Evolutionary conservation across 2,888 invertebrate species (phyloP).

Genomic region (Diogma glabrata): DNA sequence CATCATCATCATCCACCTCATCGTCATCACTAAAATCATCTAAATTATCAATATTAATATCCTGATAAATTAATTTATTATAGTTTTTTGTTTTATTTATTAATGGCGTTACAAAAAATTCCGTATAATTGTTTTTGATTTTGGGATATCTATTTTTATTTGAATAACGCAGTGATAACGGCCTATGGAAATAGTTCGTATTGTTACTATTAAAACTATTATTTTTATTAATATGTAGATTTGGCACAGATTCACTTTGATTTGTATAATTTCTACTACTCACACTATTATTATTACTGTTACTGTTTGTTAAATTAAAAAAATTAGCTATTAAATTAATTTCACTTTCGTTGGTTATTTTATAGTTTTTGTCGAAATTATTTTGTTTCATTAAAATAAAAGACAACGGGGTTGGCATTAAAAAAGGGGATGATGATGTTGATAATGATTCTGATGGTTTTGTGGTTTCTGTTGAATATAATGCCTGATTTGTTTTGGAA

Average conservation of each 20-base stretch:
- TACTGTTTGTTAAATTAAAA: slow-evolving; percentile 4
- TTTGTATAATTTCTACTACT: neutral
- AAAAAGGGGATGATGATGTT: neutral
- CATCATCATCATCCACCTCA: slow-evolving; percentile 1
- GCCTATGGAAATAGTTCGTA: slow-evolving; percentile 5
- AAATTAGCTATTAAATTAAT: slow-evolving; percentile 3
- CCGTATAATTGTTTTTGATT: slow-evolving; percentile 7
- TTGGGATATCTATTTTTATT: slow-evolving; percentile 6
- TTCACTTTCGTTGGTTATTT: slow-evolving; percentile 7
- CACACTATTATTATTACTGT: slow-evolving; percentile 7
- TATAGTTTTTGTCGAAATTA: too few species aligned
- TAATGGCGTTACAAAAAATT: slow-evolving; percentile 7
- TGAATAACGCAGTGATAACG: slow-evolving; percentile 1
- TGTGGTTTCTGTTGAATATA: neutral
- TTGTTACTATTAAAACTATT: neutral
- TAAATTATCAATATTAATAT: slow-evolving; percentile 6
- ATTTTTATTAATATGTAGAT: slow-evolving; percentile 1
- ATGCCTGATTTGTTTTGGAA: too few species aligned
- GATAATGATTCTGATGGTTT: slow-evolving; percentile 1
- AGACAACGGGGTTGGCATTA: slow-evolving; percentile 6
- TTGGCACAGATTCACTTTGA: slow-evolving; percentile 5
- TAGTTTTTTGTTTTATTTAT: slow-evolving; percentile 8
- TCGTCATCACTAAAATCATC: slow-evolving; percentile 1
- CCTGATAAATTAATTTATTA: slow-evolving; percentile 9
- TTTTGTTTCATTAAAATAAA: slow-evolving; percentile 7